phyloP scores from a whole-genome alignment of 2,113 vertebrate genomes.

The Coreoperca whiteheadi region DNA sequence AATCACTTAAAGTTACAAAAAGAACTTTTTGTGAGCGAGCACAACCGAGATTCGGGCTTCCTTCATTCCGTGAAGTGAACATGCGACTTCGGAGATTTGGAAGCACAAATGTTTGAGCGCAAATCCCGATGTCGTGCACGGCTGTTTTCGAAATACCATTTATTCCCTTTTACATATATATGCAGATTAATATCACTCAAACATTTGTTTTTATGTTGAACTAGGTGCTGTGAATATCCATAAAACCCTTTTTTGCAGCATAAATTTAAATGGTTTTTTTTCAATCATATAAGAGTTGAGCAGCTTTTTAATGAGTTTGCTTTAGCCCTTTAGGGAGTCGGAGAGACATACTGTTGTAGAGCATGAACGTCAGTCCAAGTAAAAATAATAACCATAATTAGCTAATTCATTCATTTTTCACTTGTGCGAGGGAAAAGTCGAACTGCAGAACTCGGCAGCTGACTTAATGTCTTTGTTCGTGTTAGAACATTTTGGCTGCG shows the following conservation, averaged over 20 bases:
- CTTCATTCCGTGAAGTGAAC: not conserved
- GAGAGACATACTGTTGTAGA: too few species aligned
- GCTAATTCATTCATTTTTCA: too few species aligned
- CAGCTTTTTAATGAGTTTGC: too few species aligned
- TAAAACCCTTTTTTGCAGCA: too few species aligned
- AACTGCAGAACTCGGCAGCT: not conserved
- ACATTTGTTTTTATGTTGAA: not conserved
- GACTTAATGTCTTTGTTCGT: not conserved
- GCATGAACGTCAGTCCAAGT: not conserved
- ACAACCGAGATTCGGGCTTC: not conserved
- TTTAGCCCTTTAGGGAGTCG: too few species aligned
- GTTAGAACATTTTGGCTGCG: too few species aligned
- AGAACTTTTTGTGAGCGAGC: not conserved
- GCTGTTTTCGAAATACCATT: not conserved
- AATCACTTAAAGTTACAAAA: too few species aligned
- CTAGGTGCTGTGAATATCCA: too few species aligned
- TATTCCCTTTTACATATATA: too few species aligned
- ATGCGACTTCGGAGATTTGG: not conserved
- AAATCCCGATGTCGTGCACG: not conserved
- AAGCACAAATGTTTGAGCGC: not conserved
- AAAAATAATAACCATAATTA: not conserved
- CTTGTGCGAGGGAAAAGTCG: too few species aligned
- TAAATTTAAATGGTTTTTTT: too few species aligned
- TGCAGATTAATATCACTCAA: not conserved
- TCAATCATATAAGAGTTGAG: too few species aligned